phyloP scores from a whole-genome alignment of 2,797 vertebrate species.

The Artibeus lituratus region DNA sequence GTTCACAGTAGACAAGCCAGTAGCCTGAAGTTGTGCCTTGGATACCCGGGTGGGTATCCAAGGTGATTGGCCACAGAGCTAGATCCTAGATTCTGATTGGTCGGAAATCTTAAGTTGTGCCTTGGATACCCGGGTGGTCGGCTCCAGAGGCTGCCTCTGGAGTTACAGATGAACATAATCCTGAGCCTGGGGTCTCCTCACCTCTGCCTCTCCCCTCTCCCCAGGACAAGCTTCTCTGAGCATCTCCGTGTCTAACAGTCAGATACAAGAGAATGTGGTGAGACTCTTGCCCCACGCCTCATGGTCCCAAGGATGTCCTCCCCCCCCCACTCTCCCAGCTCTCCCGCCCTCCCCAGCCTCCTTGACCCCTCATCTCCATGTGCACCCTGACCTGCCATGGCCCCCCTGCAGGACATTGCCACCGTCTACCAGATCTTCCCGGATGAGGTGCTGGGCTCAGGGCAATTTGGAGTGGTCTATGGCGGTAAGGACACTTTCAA shows the following conservation, averaged over 20 bases:
- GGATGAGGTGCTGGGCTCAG: constrained; percentile 92
- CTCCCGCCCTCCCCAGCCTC: neutral
- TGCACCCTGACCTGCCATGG: neutral
- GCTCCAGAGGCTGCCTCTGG: neutral
- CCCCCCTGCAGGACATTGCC: constrained; percentile 87
- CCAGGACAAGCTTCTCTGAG: constrained; percentile 91
- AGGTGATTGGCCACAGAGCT: too few relatives aligned
- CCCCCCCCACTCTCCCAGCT: neutral
- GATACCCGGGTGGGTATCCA: fast-evolving
- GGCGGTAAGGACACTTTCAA: constrained; percentile 82
- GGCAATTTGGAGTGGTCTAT: constrained; percentile 93
- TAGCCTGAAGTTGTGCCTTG: too few relatives aligned
- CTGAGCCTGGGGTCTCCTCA: neutral
- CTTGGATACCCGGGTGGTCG: neutral
- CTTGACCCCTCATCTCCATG: neutral
- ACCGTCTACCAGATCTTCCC: constrained; percentile 94
- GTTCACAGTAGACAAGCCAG: neutral
- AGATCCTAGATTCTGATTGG: too few relatives aligned
- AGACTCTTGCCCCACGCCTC: constrained; percentile 30
- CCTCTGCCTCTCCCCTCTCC: neutral
- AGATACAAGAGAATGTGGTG: constrained; percentile 94
- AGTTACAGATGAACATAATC: neutral
- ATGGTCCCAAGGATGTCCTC: neutral
- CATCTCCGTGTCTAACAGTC: constrained; percentile 93
- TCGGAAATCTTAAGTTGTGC: too few relatives aligned